Evolutionary conservation across 92 coral and sea anemone genomes (phyloP).

Genomic region (Siderastrea radians): DNA sequence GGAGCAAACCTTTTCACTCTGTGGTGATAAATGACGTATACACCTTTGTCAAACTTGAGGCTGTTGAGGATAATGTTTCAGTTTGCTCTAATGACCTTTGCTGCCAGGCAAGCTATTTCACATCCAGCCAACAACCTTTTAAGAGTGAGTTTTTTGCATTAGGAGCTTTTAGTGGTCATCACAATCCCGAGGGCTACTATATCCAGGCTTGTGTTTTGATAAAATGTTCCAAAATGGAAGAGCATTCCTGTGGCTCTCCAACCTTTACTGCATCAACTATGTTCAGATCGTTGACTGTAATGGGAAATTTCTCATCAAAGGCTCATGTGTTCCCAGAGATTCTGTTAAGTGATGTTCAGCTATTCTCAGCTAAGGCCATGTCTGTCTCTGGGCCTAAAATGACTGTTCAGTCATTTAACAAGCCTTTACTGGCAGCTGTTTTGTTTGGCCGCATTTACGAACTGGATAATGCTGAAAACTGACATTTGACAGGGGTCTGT

Average conservation of each 20-base stretch:
- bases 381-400: constrained; percentile 61
- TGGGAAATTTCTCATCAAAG: constrained; percentile 86
- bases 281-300: constrained; percentile 73
- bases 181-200: constrained; percentile 65
- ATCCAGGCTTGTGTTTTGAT: constrained; percentile 87
- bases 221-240: constrained; percentile 71
- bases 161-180: constrained; percentile 90
- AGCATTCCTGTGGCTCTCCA: constrained; percentile 80
- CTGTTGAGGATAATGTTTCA: constrained; percentile 46
- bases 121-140: not conserved
- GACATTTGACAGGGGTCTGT: not conserved
- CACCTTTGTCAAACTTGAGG: constrained; percentile 69
- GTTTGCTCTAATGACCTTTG: constrained; percentile 81
- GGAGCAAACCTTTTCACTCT: constrained; percentile 16
- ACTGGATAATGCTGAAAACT: constrained; percentile 36
- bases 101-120: constrained; percentile 60
- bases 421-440: constrained; percentile 89
- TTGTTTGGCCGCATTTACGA: constrained; percentile 86
- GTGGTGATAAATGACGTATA: constrained; percentile 70
- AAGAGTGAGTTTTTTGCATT: constrained; percentile 78
- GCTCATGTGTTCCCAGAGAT: constrained; percentile 88
- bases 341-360: constrained; percentile 69
- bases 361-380: constrained; percentile 61
- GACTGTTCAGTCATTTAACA: constrained; percentile 50
- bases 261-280: constrained; percentile 71